A percentile compares a stretch with the other conserved stretches of the same genome.
Evolutionary conservation across 2,888 invertebrate genomes (phyloP).

Genomic region (Lasioglossum figueresi): DNA sequence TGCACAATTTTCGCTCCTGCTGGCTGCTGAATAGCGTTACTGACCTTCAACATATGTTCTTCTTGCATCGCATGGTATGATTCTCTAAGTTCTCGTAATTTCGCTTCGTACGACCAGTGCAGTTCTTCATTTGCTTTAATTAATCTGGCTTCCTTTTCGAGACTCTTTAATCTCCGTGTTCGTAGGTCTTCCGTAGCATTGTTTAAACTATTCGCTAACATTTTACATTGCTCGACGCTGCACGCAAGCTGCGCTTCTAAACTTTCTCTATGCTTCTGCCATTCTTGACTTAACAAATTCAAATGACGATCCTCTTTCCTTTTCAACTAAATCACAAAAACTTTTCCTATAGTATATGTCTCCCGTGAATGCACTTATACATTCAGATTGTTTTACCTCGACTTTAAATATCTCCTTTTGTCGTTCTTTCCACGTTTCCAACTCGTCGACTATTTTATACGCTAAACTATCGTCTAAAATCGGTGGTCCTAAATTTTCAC

Average conservation of each 20-base stretch:
- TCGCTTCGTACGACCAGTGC: conserved; percentile 86
- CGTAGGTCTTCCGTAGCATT: conserved; percentile 87
- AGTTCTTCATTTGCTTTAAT: conserved; percentile 86
- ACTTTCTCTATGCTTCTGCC: conserved; percentile 85
- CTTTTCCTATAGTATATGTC: neutral
- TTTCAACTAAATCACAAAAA: conserved; percentile 83
- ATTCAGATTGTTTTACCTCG: conserved; percentile 83
- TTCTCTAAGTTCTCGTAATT: conserved; percentile 86
- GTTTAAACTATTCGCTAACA: conserved; percentile 86
- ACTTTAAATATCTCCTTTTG: conserved; percentile 87
- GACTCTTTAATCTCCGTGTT: conserved; percentile 84
- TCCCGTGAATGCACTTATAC: neutral
- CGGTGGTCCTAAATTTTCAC: conserved; percentile 78
- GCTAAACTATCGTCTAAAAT: conserved; percentile 81
- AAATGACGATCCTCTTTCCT: conserved; percentile 86
- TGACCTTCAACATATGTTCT: conserved; percentile 86
- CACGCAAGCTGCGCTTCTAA: conserved; percentile 86
- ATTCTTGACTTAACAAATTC: conserved; percentile 85
- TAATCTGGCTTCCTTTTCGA: conserved; percentile 85
- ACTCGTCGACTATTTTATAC: conserved; percentile 87
- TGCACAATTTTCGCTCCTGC: neutral
- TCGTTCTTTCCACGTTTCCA: conserved; percentile 90
- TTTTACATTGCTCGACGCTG: conserved; percentile 87
- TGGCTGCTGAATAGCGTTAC: conserved; percentile 63
- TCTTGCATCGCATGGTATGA: conserved; percentile 86